Conservation (phyloP, 2,113 vertebrate species). For the Austrofundulus limnaeus region DNA sequence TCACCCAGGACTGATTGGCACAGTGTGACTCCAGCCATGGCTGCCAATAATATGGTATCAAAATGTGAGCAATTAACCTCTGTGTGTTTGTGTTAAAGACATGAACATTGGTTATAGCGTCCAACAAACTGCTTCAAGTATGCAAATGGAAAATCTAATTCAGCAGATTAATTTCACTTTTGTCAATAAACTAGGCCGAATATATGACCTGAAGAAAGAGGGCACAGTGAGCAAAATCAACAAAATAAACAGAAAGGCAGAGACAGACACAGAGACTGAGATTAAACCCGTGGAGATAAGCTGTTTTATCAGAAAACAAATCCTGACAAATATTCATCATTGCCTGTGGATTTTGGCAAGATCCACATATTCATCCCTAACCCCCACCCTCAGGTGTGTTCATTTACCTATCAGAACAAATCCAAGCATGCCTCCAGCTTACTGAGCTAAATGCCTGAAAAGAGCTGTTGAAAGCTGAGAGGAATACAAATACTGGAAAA, state of each 20-base stretch:
- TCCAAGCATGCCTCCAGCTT: constrained; percentile 31
- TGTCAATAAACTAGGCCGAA: constrained; percentile 6
- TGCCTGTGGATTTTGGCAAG: constrained; percentile 73
- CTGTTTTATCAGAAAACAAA: constrained; percentile 71
- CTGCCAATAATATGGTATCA: constrained; percentile 58
- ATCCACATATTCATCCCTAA: constrained; percentile 61
- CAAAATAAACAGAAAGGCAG: constrained; percentile 24
- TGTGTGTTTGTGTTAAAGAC: constrained; percentile 17
- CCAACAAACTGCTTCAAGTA: constrained; percentile 8
- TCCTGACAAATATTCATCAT: constrained; percentile 67
- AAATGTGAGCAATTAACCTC: constrained; percentile 52
- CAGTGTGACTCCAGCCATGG: constrained; percentile 18
- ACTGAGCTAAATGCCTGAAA: constrained; percentile 20
- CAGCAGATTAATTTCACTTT: not conserved
- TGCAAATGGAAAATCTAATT: not conserved
- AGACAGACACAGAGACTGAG: constrained; percentile 24
- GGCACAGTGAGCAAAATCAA: constrained; percentile 26
- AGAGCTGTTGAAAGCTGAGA: not conserved
- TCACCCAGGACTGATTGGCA: constrained; percentile 48
- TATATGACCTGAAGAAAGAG: constrained; percentile 9
- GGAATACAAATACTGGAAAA: no score
- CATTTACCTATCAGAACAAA: constrained; percentile 36
- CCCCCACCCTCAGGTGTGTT: constrained; percentile 36
- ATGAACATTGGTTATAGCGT: constrained; percentile 15
- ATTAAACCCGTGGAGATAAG: constrained; percentile 71